Evolutionary conservation across 2,888 invertebrate genomes (phyloP).

Genomic region (Hoplodrina ambigua): DNA sequence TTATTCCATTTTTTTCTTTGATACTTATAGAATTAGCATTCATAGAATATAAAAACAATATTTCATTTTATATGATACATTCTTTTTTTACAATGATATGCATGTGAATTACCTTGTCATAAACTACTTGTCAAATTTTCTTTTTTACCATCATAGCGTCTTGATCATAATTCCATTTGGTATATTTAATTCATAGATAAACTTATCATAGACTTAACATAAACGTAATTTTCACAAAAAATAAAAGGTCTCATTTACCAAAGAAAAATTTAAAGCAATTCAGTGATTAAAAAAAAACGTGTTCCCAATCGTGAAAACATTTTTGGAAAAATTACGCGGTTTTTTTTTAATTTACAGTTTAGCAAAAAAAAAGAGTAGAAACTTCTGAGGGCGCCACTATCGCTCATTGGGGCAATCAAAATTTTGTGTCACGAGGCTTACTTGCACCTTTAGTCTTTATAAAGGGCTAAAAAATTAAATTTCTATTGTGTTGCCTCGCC

Average conservation of each 20-base stretch:
- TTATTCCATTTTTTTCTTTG: background rate
- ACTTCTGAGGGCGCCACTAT: background rate
- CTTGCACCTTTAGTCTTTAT: too few species aligned
- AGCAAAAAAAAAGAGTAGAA: slow-evolving; percentile 19
- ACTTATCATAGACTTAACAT: slow-evolving; percentile 11
- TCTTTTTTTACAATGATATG: background rate
- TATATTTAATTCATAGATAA: slow-evolving; percentile 50
- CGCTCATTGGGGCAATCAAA: too few species aligned
- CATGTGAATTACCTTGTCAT: background rate
- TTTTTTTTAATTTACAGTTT: slow-evolving; percentile 14
- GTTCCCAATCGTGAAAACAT: slow-evolving; percentile 6
- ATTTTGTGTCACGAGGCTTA: background rate
- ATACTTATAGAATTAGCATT: too few species aligned
- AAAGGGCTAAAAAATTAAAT: background rate
- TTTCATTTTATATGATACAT: too few species aligned
- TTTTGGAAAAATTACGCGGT: slow-evolving; percentile 54
- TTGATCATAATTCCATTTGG: slow-evolving; percentile 57
- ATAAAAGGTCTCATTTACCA: background rate
- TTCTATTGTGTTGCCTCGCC: background rate
- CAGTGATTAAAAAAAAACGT: background rate
- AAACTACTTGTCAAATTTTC: slow-evolving; percentile 15
- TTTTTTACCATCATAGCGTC: slow-evolving; percentile 13
- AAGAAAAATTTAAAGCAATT: background rate
- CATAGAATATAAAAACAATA: too few species aligned
- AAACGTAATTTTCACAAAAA: slow-evolving; percentile 52